These are phyloP conservation scores for Drosophila neutralis DNA, from an alignment of 2,888 invertebrate genomes.

Conservation along the genomic window DNA sequence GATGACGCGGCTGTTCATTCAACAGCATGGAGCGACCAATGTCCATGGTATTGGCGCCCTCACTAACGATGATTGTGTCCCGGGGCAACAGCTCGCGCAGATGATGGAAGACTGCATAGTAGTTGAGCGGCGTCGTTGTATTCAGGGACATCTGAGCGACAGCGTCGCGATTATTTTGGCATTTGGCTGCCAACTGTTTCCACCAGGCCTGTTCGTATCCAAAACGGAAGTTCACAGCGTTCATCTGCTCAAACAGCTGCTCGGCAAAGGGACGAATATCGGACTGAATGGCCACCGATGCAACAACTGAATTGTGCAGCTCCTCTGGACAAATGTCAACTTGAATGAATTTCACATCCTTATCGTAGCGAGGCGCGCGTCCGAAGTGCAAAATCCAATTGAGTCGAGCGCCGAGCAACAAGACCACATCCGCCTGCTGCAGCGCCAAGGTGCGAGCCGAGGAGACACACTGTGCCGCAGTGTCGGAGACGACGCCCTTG, in stretches of 20 bases:
- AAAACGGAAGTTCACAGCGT: slow-evolving; percentile 87
- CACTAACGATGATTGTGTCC: slow-evolving; percentile 96
- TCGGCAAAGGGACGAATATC: slow-evolving; percentile 91
- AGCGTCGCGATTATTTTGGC: slow-evolving; percentile 90
- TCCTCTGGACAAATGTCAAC: slow-evolving; percentile 96
- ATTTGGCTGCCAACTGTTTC: slow-evolving; percentile 89
- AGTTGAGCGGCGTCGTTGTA: slow-evolving; percentile 92
- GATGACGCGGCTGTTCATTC: slow-evolving; percentile 93
- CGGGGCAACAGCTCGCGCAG: slow-evolving; percentile 91
- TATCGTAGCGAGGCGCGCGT: slow-evolving; percentile 92
- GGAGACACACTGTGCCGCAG: slow-evolving; percentile 90
- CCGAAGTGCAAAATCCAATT: slow-evolving; percentile 99
- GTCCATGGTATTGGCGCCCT: slow-evolving; percentile 99
- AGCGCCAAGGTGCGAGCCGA: slow-evolving; percentile 94
- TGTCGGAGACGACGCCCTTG: slow-evolving; percentile 91
- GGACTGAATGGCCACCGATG: slow-evolving; percentile 92
- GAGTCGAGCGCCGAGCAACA: slow-evolving; percentile 95
- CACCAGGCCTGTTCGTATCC: slow-evolving; percentile 90
- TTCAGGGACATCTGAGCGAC: slow-evolving; percentile 89
- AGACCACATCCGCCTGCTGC: slow-evolving; percentile 93
- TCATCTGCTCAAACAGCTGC: slow-evolving; percentile 87
- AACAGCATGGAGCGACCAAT: slow-evolving; percentile 95
- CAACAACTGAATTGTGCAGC: slow-evolving; percentile 94
- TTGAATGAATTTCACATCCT: slow-evolving; percentile 95
- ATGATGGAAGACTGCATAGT: slow-evolving; percentile 95